Base-by-base conservation (phyloP, 2,888 invertebrate genomes). In the Synanthedon tipuliformis region DNA sequence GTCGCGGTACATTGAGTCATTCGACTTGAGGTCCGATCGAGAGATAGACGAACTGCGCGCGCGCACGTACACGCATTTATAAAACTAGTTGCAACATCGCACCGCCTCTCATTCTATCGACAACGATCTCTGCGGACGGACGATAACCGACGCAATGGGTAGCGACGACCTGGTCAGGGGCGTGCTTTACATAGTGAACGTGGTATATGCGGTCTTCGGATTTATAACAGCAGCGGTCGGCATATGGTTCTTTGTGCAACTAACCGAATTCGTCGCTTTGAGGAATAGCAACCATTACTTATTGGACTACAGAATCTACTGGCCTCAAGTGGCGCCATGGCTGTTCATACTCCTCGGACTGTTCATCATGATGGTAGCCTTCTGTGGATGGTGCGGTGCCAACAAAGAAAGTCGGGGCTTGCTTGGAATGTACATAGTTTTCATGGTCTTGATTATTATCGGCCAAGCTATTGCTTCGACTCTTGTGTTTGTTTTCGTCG, bases 321-420 rank as follows among this genome's bases (percentile, higher is more conserved):
- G 87, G 87, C 87, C 86, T 2, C 87, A 87, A 56, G 82, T 81
- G 2, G 85, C 83, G 52, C 87, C 87, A 77, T 87, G 87, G 87
- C 73, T 87, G 59, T 86, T 86, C 64, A 86, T 86, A 51, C 52
- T 87, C 0, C 68, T 83, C 5, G 86, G 85, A 34, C 55, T 86
- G 49, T 77, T 76, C 57, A 73, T 86, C 40, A 77, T 86, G 75
- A 69, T 81, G 56, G 75, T 87, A 40, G 71, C 86, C 0, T 80
- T 84, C 65, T 86, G 86, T 51, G 86, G 86, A 1, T 87, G 78
- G 77, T 85, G 83, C 59, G 86, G 86, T 1, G 70, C 86, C 15
- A 76, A 64, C 59, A 73, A 63, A 59, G 86, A 87, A 45, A 85
- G 78, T 71, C 63, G 85, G 50, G 85, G 86, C 5, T 57, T 86